Evolutionary conservation across 1,140 invertebrate species (phyloP).

Genomic region (Proales similis): DNA sequence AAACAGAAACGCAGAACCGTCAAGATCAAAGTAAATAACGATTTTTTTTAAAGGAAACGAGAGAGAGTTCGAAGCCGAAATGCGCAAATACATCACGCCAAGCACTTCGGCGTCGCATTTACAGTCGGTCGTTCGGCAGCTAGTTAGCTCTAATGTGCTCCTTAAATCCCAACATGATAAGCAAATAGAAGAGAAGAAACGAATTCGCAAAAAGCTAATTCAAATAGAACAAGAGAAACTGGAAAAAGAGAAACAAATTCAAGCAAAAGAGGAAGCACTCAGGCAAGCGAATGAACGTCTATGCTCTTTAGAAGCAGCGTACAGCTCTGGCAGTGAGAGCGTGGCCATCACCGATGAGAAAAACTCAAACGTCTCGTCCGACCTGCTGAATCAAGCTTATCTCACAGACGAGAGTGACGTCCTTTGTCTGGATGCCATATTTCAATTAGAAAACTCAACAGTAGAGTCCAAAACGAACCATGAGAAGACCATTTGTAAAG

Average conservation of each 20-base stretch:
- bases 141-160: conserved; percentile 22
- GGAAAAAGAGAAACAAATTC: conserved; percentile 27
- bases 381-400: no score
- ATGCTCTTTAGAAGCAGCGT: neutral
- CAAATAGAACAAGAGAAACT: conserved; percentile 17
- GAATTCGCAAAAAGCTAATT: conserved; percentile 2
- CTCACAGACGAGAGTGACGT: no score
- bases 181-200: conserved; percentile 25
- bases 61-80: neutral
- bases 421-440: no score
- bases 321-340: no score
- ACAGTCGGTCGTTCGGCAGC: conserved; percentile 19
- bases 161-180: conserved; percentile 18
- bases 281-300: neutral
- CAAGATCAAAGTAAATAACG: no score
- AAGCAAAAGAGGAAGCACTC: conserved; percentile 25
- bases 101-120: conserved; percentile 7
- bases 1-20: no score
- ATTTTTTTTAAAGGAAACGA: conserved; percentile 4
- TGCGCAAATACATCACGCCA: conserved; percentile 19
- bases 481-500: no score
- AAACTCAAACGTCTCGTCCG: no score
- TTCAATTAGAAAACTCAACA: no score
- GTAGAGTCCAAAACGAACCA: no score
- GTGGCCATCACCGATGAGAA: no score